Evolutionary conservation across 1,140 invertebrate genomes (phyloP).

Genomic region (Atopsyche davidsoni): DNA sequence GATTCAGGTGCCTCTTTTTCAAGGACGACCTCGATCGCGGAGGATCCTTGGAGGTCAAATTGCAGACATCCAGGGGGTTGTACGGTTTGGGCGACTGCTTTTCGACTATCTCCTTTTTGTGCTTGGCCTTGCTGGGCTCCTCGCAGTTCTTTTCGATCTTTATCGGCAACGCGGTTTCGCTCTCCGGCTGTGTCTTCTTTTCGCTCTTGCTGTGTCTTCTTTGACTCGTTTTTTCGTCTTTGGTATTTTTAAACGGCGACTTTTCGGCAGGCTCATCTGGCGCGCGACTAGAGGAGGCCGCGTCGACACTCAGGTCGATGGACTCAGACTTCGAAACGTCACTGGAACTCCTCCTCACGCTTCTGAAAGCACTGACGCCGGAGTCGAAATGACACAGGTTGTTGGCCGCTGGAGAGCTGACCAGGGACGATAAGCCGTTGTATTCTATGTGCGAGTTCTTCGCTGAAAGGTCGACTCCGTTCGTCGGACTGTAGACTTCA

Average conservation of each 20-base stretch:
- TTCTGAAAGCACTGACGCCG: constrained; percentile 23
- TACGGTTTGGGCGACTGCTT: constrained; percentile 49
- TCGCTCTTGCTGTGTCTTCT: constrained; percentile 26
- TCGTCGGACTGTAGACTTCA: constrained; percentile 16
- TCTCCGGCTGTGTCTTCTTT: constrained; percentile 30
- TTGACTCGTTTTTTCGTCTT: constrained; percentile 19
- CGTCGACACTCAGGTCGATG: neutral
- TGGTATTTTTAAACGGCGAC: neutral
- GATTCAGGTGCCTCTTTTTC: constrained; percentile 39
- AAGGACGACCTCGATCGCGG: constrained; percentile 45
- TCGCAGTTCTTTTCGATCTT: constrained; percentile 37
- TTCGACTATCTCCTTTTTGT: constrained; percentile 34
- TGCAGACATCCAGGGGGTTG: constrained; percentile 61
- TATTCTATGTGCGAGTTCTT: constrained; percentile 11
- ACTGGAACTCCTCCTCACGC: constrained; percentile 17
- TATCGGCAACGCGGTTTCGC: constrained; percentile 28
- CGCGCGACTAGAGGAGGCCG: neutral
- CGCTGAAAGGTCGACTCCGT: constrained; percentile 24
- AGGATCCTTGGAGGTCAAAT: constrained; percentile 59
- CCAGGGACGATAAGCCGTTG: constrained; percentile 12
- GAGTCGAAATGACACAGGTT: constrained; percentile 17
- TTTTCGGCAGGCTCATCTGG: neutral
- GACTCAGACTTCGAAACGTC: neutral
- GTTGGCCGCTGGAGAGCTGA: constrained; percentile 5
- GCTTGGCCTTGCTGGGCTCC: constrained; percentile 34